Conservation (phyloP, 2,888 invertebrate genomes). For the Stictocephala bisonia region DNA sequence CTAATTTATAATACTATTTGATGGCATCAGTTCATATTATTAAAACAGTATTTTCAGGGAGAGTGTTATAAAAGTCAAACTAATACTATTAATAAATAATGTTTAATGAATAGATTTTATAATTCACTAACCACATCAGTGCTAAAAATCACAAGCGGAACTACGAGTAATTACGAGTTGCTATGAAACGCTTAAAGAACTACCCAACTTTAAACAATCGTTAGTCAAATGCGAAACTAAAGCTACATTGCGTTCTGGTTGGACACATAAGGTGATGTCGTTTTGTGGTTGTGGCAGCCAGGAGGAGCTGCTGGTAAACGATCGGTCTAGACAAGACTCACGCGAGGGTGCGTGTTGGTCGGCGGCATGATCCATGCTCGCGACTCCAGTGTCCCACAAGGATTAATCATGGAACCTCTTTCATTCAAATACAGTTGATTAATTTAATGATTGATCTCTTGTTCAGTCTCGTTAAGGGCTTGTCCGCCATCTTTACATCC, state of each 20-base stretch:
- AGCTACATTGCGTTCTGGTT: neutral
- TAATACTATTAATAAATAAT: too few relatives aligned
- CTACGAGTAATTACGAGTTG: too few relatives aligned
- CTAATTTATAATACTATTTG: too few relatives aligned
- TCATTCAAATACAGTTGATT: conserved; percentile 26
- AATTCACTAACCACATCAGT: too few relatives aligned
- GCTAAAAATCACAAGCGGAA: too few relatives aligned
- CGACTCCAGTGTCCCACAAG: neutral
- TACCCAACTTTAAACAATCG: too few relatives aligned
- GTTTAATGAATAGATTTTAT: too few relatives aligned
- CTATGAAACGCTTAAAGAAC: too few relatives aligned
- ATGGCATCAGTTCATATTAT: too few relatives aligned
- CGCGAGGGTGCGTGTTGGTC: neutral
- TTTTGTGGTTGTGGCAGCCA: neutral
- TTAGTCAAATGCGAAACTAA: too few relatives aligned
- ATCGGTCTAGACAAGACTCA: conserved; percentile 1
- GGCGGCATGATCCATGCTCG: conserved; percentile 4
- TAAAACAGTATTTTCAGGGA: too few relatives aligned
- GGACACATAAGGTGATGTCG: neutral
- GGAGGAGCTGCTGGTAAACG: neutral
- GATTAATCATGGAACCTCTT: neutral
- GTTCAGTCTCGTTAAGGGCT: conserved; percentile 37
- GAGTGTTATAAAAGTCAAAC: too few relatives aligned
- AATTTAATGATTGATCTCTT: conserved; percentile 37
- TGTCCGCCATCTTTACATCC: conserved; percentile 34